Conservation (phyloP, 2,888 invertebrate species). For the Chrysolina oricalcia region DNA sequence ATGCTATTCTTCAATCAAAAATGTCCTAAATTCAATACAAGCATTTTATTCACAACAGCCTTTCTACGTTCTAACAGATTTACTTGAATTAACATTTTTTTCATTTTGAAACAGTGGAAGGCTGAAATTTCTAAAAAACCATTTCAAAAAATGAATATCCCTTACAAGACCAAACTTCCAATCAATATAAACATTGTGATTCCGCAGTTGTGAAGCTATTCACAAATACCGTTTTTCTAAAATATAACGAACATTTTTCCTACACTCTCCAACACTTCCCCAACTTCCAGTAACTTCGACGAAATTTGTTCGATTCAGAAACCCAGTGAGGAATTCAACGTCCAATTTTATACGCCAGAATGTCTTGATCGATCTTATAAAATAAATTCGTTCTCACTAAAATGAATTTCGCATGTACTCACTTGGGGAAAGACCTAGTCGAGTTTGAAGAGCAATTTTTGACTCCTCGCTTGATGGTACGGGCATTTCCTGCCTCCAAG, state of each 20-base stretch:
- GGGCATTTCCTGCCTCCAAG: slow-evolving; percentile 71
- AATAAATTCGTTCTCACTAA: slow-evolving; percentile 8
- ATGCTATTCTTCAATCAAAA: too few relatives aligned
- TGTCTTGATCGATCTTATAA: slow-evolving; percentile 4
- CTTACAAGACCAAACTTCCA: too few relatives aligned
- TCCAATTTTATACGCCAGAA: slow-evolving; percentile 2
- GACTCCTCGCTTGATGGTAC: slow-evolving; percentile 70
- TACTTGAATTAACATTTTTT: too few relatives aligned
- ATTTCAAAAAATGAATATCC: too few relatives aligned
- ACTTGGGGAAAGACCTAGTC: slow-evolving; percentile 72
- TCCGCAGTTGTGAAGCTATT: too few relatives aligned
- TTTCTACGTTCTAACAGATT: too few relatives aligned
- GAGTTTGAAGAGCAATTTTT: slow-evolving; percentile 70
- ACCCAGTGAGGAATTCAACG: neutral
- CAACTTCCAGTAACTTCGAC: neutral
- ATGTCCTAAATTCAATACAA: too few relatives aligned
- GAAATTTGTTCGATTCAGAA: neutral
- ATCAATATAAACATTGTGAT: too few relatives aligned
- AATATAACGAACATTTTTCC: neutral
- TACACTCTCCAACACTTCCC: neutral
- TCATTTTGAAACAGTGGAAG: too few relatives aligned
- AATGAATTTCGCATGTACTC: slow-evolving; percentile 59
- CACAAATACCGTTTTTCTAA: too few relatives aligned
- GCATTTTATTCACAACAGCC: too few relatives aligned
- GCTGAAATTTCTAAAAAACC: too few relatives aligned